Percentiles rank a stretch among this genome's conserved stretches.
phyloP scores from a whole-genome alignment of 2,888 invertebrate species.

The Entomobrya proxima region DNA sequence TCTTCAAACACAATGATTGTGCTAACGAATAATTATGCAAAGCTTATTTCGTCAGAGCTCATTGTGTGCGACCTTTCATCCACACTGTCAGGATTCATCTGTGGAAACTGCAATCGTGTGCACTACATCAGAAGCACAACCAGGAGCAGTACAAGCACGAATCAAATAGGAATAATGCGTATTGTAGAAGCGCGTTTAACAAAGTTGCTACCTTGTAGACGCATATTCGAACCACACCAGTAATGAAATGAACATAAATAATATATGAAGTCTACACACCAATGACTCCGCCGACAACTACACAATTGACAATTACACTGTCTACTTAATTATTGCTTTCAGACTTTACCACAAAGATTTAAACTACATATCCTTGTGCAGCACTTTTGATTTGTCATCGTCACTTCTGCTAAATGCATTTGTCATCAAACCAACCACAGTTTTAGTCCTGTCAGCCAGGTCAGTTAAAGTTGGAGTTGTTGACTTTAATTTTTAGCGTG shows the following conservation, averaged over 20 bases:
- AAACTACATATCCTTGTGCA: background rate
- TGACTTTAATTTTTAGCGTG: too few species aligned
- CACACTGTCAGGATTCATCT: conserved; percentile 20
- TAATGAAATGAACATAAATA: too few species aligned
- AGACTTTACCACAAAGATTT: background rate
- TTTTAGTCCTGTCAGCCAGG: too few species aligned
- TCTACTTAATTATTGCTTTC: background rate
- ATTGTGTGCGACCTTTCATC: conserved; percentile 30
- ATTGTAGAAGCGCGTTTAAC: background rate
- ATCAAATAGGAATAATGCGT: background rate
- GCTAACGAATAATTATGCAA: background rate
- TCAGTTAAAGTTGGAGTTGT: too few species aligned
- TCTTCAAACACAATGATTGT: conserved; percentile 2
- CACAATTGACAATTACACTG: background rate
- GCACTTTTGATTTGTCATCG: background rate
- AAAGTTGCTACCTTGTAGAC: background rate
- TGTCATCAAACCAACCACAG: too few species aligned
- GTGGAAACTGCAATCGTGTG: too few species aligned
- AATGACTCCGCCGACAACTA: background rate
- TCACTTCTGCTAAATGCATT: too few species aligned
- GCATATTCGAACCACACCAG: too few species aligned
- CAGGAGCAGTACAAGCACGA: background rate
- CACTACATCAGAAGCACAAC: conserved; percentile 19
- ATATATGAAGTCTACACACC: background rate
- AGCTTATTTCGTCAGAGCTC: conserved; percentile 28